Percentiles rank a stretch among this genome's conserved stretches.
These are phyloP conservation scores for Drosophila takahashii DNA, from an alignment of 1,140 invertebrate genomes.

Conservation along the genomic window DNA sequence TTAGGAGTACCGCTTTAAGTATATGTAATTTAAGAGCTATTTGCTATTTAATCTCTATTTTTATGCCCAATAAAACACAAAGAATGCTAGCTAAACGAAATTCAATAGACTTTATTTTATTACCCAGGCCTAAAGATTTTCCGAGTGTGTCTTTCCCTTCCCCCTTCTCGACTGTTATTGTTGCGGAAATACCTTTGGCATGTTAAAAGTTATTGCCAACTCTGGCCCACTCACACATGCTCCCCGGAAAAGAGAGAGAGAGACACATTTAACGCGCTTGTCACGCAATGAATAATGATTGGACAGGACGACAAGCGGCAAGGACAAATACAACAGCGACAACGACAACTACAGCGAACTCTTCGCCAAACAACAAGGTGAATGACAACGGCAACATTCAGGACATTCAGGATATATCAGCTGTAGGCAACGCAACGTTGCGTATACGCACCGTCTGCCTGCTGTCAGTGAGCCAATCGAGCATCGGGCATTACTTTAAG, in stretches of 20 bases:
- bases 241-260: slow-evolving; percentile 10
- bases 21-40: not conserved
- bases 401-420: not conserved
- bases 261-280: slow-evolving; percentile 77
- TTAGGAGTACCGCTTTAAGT: not conserved
- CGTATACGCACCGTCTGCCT: slow-evolving; percentile 54
- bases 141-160: slow-evolving; percentile 27
- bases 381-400: slow-evolving; percentile 13
- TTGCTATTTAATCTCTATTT: not conserved
- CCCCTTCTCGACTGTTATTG: slow-evolving; percentile 40
- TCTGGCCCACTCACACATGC: slow-evolving; percentile 27
- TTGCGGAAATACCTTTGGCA: slow-evolving; percentile 74
- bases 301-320: slow-evolving; percentile 53
- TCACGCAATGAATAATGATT: slow-evolving; percentile 83
- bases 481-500: slow-evolving; percentile 70
- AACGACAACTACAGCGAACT: slow-evolving; percentile 25
- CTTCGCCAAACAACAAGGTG: slow-evolving; percentile 16
- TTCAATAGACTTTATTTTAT: not conserved
- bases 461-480: slow-evolving; percentile 73
- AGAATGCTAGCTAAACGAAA: not conserved
- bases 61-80: not conserved
- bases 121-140: slow-evolving; percentile 17
- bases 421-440: slow-evolving; percentile 24
- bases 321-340: slow-evolving; percentile 28
- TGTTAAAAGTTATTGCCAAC: slow-evolving; percentile 70